Conservation (phyloP, 2,797 vertebrate genomes). For the Cuculus canorus region DNA sequence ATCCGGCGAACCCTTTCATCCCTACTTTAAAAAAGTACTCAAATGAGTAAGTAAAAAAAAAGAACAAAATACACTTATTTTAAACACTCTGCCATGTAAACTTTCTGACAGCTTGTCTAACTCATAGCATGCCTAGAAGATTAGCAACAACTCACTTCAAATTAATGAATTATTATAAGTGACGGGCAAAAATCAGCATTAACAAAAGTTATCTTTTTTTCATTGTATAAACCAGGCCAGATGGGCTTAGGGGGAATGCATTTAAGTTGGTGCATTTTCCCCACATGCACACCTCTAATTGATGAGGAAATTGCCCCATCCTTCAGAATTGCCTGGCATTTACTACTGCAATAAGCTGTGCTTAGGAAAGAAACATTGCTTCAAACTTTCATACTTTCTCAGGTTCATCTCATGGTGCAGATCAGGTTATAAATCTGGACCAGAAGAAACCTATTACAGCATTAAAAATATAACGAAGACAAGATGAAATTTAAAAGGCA, state of each 20-base stretch:
- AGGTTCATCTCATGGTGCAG: background rate
- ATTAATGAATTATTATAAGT: background rate
- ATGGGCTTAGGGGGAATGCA: background rate
- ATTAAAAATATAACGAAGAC: background rate
- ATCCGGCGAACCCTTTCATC: background rate
- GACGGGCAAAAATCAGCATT: background rate
- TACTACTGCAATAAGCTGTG: background rate
- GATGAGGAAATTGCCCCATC: constrained; percentile 25
- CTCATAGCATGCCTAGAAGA: background rate
- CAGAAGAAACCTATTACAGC: background rate
- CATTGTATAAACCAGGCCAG: background rate
- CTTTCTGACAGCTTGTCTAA: background rate
- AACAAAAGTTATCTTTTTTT: background rate
- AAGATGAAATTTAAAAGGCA: background rate
- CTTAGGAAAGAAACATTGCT: constrained; percentile 11
- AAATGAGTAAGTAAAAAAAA: background rate
- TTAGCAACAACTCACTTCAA: background rate
- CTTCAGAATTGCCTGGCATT: constrained; percentile 36
- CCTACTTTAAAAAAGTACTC: background rate
- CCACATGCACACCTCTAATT: background rate
- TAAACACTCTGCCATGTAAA: background rate
- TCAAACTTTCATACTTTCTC: background rate
- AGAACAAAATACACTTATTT: background rate
- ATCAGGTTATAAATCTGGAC: background rate
- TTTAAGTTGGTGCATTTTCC: background rate